Evolutionary conservation across 2,888 invertebrate species (phyloP).

Genomic region (Chorisops tibialis): DNA sequence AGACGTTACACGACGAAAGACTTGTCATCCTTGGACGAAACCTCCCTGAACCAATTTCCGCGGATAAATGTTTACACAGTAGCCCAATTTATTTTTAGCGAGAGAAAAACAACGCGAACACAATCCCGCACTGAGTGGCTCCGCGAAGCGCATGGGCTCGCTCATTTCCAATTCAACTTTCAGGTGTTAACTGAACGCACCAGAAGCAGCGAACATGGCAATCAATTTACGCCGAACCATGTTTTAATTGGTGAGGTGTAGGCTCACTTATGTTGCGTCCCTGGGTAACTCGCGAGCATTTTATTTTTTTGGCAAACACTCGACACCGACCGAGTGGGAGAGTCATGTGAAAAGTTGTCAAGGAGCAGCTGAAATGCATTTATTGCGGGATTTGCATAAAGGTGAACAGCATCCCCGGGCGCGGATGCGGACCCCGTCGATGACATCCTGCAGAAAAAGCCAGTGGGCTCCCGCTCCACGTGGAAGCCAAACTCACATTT

Average conservation of each 20-base stretch:
- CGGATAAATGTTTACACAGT: slow-evolving; percentile 26
- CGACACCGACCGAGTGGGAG: slow-evolving; percentile 32
- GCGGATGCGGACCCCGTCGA: slow-evolving; percentile 14
- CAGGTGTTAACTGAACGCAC: slow-evolving; percentile 36
- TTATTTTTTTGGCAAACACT: slow-evolving; percentile 22
- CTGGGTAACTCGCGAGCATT: background rate
- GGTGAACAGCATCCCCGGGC: slow-evolving; percentile 18
- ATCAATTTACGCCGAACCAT: slow-evolving; percentile 35
- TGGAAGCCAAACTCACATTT: slow-evolving; percentile 44
- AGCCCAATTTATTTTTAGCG: slow-evolving; percentile 31
- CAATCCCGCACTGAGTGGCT: slow-evolving; percentile 7
- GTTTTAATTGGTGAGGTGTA: slow-evolving; percentile 34
- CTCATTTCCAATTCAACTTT: slow-evolving; percentile 33
- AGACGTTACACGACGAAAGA: too few relatives aligned
- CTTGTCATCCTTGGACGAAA: background rate
- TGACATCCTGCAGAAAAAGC: slow-evolving; percentile 10
- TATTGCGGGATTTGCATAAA: slow-evolving; percentile 33
- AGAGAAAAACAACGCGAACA: slow-evolving; percentile 20
- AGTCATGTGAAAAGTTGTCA: slow-evolving; percentile 34
- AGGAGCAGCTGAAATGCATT: slow-evolving; percentile 32
- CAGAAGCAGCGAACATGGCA: slow-evolving; percentile 35
- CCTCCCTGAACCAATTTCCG: slow-evolving; percentile 21
- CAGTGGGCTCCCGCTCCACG: slow-evolving; percentile 26
- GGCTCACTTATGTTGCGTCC: slow-evolving; percentile 26
- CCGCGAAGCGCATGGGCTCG: slow-evolving; percentile 3